These are phyloP conservation scores for Zaprionus tsacasi DNA, from an alignment of 1,140 invertebrate genomes.

Conservation along the genomic window DNA sequence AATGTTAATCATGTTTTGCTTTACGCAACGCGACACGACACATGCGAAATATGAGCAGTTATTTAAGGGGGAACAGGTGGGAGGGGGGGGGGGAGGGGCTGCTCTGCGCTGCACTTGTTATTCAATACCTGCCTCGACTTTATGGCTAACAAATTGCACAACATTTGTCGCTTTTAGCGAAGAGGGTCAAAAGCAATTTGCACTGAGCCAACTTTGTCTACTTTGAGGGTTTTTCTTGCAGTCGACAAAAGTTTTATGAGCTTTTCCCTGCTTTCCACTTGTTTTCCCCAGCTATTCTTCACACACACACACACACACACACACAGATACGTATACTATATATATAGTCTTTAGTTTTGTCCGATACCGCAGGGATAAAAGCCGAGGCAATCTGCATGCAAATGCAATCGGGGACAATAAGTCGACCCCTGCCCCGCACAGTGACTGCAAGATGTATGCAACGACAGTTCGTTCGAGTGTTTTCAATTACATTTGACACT, in stretches of 20 bases:
- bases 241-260: slow-evolving; percentile 49
- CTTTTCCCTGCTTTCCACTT: slow-evolving; percentile 10
- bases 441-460: slow-evolving; percentile 30
- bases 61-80: background rate
- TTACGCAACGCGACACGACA: slow-evolving; percentile 20
- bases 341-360: background rate
- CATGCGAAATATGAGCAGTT: slow-evolving; percentile 9
- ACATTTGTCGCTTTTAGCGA: slow-evolving; percentile 54
- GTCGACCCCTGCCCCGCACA: slow-evolving; percentile 22
- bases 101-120: slow-evolving; percentile 39
- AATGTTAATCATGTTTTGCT: slow-evolving; percentile 17
- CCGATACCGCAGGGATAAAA: slow-evolving; percentile 5
- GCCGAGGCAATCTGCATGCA: slow-evolving; percentile 65
- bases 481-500: slow-evolving; percentile 48
- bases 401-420: slow-evolving; percentile 65
- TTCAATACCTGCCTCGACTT: slow-evolving; percentile 52
- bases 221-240: slow-evolving; percentile 37
- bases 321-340: background rate
- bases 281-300: background rate
- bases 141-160: slow-evolving; percentile 67
- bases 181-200: slow-evolving; percentile 47
- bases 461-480: slow-evolving; percentile 13
- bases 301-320: background rate
- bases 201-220: slow-evolving; percentile 53
- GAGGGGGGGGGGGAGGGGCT: background rate